Percentiles rank a stretch among this genome's conserved stretches.
These are phyloP conservation scores for Schizopygopsis pylzovi DNA, from an alignment of 2,797 vertebrate species.

Conservation along the genomic window DNA sequence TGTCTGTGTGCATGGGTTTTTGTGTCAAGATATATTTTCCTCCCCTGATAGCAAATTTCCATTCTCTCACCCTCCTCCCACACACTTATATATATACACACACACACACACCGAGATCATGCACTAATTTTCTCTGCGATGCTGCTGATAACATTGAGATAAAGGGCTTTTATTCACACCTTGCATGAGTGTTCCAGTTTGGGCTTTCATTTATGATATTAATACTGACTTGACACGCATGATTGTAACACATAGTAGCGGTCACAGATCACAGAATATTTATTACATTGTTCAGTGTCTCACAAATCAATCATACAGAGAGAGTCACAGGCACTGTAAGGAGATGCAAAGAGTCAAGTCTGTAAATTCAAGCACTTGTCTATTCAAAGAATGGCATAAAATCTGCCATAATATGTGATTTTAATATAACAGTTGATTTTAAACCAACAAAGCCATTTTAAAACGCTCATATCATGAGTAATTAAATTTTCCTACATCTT, in stretches of 20 bases:
- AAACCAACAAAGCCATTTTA: background rate
- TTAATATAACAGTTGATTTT: background rate
- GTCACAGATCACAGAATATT: background rate
- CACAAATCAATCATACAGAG: background rate
- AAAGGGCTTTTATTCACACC: conserved; percentile 38
- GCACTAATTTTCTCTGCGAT: conserved; percentile 47
- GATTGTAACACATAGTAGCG: background rate
- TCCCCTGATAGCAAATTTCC: conserved; percentile 77
- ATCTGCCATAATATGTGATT: background rate
- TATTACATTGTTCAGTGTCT: background rate
- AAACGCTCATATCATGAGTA: background rate
- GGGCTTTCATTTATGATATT: conserved; percentile 27
- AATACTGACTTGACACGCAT: conserved; percentile 1
- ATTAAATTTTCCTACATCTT: background rate
- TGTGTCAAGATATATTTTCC: conserved; percentile 41
- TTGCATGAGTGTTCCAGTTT: conserved; percentile 17
- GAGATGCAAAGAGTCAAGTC: background rate
- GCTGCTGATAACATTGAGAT: conserved; percentile 47
- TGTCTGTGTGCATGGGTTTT: conserved; percentile 20
- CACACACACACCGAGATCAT: conserved; percentile 51
- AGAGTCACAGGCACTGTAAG: background rate
- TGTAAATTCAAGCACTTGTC: conserved; percentile 3
- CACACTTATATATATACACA: conserved; percentile 72
- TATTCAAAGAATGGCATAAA: background rate
- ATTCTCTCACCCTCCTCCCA: conserved; percentile 78